Conservation (phyloP, 2,113 vertebrate genomes). For the Platycercus adscitus region DNA sequence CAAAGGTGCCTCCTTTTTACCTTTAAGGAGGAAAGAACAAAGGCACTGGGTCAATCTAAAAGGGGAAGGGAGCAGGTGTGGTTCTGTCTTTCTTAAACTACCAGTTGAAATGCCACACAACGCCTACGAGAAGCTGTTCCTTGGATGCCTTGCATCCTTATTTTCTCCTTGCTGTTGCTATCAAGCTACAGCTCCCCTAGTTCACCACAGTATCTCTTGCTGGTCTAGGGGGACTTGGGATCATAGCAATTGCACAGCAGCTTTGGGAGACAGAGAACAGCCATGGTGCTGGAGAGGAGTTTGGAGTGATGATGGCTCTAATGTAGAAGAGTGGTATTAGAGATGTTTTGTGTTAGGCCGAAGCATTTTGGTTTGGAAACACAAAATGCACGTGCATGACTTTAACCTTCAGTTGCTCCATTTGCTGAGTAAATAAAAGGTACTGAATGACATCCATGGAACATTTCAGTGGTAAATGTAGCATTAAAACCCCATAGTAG, state of each 20-base stretch:
- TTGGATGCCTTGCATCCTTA: neutral
- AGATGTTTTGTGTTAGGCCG: neutral
- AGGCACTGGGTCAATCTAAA: neutral
- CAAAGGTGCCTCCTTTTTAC: neutral
- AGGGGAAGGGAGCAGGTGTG: neutral
- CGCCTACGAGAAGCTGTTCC: neutral
- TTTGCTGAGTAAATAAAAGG: neutral
- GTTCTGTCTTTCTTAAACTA: neutral
- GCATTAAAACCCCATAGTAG: neutral
- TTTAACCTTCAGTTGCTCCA: neutral
- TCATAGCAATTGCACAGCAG: neutral
- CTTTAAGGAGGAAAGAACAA: neutral
- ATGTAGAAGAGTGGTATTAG: rapidly evolving
- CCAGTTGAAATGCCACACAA: neutral
- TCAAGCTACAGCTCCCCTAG: neutral
- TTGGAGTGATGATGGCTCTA: neutral
- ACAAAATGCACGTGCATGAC: rapidly evolving
- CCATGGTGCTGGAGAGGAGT: neutral
- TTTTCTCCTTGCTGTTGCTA: neutral
- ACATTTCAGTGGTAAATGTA: neutral
- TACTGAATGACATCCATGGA: neutral
- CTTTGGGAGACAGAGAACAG: neutral
- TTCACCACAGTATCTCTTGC: neutral
- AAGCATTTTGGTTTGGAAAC: neutral
- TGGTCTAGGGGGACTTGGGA: neutral